phyloP scores from a whole-genome alignment of 2,888 invertebrate species.

The Autographa pulchrina region DNA sequence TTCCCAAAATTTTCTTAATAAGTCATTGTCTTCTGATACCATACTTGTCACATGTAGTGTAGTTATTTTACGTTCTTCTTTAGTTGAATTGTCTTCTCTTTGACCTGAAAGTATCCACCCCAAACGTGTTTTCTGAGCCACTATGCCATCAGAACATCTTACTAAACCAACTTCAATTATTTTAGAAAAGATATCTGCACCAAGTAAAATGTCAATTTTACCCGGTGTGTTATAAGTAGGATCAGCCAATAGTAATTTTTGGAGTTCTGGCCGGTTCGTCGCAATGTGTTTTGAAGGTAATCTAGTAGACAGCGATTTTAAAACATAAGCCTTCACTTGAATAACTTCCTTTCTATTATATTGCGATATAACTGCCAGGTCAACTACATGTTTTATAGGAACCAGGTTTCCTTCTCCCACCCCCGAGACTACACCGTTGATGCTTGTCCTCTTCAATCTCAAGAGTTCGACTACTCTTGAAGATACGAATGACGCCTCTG shows the following conservation, averaged over 20 bases:
- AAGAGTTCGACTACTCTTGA: constrained; percentile 46
- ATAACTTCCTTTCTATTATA: constrained; percentile 7
- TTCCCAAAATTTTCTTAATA: constrained; percentile 51
- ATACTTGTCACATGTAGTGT: constrained; percentile 30
- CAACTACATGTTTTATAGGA: constrained; percentile 40
- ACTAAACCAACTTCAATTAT: constrained; percentile 51
- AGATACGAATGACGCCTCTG: constrained; percentile 56
- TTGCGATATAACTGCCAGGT: constrained; percentile 16
- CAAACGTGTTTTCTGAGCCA: constrained; percentile 51
- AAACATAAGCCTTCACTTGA: constrained; percentile 18
- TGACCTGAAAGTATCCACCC: constrained; percentile 14
- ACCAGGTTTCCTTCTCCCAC: constrained; percentile 44
- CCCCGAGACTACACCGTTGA: constrained; percentile 48
- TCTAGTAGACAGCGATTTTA: constrained; percentile 13
- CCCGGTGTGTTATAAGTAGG: constrained; percentile 15
- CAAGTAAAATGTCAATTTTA: too few relatives aligned
- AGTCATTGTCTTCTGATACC: constrained; percentile 42
- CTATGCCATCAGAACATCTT: constrained; percentile 35
- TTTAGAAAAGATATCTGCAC: constrained; percentile 49
- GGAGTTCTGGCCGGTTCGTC: constrained; percentile 12
- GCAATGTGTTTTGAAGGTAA: constrained; percentile 16
- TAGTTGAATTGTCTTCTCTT: background rate
- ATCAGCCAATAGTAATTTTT: constrained; percentile 16
- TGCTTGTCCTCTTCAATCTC: constrained; percentile 36
- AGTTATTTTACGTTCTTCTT: constrained; percentile 19